A percentile compares a stretch with the other conserved stretches of the same genome.
phyloP scores from a whole-genome alignment of 1,140 invertebrate species.

The Ips nitidus region DNA sequence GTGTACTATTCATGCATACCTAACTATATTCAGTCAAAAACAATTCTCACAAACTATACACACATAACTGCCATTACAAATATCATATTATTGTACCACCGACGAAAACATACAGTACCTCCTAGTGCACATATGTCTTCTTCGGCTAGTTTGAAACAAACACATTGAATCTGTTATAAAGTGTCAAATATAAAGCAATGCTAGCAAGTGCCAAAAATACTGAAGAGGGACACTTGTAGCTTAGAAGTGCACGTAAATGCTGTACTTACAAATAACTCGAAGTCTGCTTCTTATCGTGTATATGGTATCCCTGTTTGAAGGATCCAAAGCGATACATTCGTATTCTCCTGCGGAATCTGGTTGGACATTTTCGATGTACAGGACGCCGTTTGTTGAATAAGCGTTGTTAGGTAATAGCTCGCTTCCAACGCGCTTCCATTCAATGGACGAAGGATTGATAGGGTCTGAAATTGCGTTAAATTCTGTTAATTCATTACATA shows the following conservation, averaged over 20 bases:
- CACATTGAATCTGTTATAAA: constrained; percentile 16
- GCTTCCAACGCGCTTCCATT: constrained; percentile 71
- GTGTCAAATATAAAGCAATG: neutral
- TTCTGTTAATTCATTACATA: no score
- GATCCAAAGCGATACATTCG: constrained; percentile 63
- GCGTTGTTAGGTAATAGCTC: constrained; percentile 61
- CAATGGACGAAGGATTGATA: constrained; percentile 46
- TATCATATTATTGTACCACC: constrained; percentile 1
- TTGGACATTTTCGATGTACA: constrained; percentile 66
- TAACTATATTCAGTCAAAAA: no score
- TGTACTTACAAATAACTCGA: constrained; percentile 44
- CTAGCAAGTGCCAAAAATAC: neutral
- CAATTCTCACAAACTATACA: no score
- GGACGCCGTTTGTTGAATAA: constrained; percentile 58
- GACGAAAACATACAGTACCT: constrained; percentile 47
- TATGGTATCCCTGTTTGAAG: constrained; percentile 25
- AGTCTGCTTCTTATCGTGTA: constrained; percentile 41
- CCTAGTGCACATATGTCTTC: constrained; percentile 47
- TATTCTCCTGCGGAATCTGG: constrained; percentile 76
- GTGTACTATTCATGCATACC: no score
- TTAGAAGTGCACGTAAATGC: no score
- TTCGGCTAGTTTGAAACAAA: constrained; percentile 46
- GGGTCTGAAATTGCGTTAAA: neutral
- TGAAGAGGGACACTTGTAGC: no score
- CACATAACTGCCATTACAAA: no score